Percentiles rank a stretch among this genome's conserved stretches.
Evolutionary conservation across 35 echinoderm and acorn worm genomes (phyloP).

Genomic region (Holothuria glaberrima): DNA sequence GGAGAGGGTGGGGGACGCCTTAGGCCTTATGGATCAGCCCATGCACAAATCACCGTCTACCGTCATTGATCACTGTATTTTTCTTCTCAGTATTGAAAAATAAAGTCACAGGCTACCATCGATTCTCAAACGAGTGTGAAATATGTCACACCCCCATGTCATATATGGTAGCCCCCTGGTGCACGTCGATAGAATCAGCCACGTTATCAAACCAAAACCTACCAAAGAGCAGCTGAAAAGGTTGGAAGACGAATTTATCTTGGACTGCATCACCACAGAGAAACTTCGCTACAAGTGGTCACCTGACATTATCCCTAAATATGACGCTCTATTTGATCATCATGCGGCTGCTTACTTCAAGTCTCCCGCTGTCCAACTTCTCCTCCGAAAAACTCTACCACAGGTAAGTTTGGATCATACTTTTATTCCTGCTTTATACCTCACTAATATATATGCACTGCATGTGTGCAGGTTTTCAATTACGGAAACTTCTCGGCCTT

Average conservation of each 20-base stretch:
- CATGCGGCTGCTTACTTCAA: conserved; percentile 79
- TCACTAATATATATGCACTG: too few relatives aligned
- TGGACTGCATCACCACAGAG: conserved; percentile 85
- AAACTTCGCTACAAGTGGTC: conserved; percentile 93
- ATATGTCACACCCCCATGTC: conserved; percentile 56
- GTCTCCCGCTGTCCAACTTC: conserved; percentile 69
- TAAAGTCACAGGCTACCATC: too few relatives aligned
- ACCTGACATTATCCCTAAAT: conserved; percentile 89
- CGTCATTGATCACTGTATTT: too few relatives aligned
- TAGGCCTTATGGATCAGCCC: too few relatives aligned
- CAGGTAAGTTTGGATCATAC: conserved; percentile 10
- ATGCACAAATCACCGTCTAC: too few relatives aligned
- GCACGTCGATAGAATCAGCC: conserved; percentile 29
- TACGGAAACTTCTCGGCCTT: not conserved
- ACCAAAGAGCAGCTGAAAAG: conserved; percentile 47
- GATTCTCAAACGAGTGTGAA: too few relatives aligned
- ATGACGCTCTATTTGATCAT: conserved; percentile 74
- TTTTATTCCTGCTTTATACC: not conserved
- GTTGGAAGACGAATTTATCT: conserved; percentile 78
- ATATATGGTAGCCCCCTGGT: conserved; percentile 67
- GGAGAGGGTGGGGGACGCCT: too few relatives aligned
- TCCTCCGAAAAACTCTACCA: conserved; percentile 66
- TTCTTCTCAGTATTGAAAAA: too few relatives aligned
- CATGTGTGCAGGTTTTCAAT: not conserved
- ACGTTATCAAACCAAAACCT: conserved; percentile 38